phyloP scores from a whole-genome alignment of 2,797 vertebrate genomes.

The Epinephelus awoara region DNA sequence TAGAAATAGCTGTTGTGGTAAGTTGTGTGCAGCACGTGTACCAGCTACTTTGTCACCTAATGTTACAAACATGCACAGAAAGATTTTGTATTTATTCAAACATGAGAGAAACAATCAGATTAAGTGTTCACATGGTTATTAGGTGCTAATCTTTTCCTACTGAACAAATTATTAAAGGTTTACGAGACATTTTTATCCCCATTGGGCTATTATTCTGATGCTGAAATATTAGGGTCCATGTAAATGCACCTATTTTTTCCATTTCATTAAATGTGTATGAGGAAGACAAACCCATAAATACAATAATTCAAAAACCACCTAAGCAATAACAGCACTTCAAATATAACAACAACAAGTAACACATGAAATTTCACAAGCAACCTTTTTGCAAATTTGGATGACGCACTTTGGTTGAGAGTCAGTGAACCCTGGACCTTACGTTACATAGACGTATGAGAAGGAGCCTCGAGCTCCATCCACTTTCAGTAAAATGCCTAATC shows the following conservation, averaged over 20 bases:
- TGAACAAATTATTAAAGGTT: too few species aligned
- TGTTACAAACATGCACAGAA: too few species aligned
- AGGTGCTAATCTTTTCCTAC: too few species aligned
- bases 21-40: too few species aligned
- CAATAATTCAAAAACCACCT: not conserved
- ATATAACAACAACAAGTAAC: not conserved
- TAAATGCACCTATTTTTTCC: not conserved
- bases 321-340: conserved; percentile 4
- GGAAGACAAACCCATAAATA: not conserved
- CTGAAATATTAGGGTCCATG: too few species aligned
- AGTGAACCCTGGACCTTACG: not conserved
- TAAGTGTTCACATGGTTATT: too few species aligned
- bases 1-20: too few species aligned
- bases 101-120: too few species aligned
- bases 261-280: not conserved
- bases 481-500: conserved; percentile 65
- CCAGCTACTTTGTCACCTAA: too few species aligned
- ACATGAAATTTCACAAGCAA: not conserved
- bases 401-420: not conserved
- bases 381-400: conserved; percentile 18
- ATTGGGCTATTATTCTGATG: too few species aligned
- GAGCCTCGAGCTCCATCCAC: conserved; percentile 13
- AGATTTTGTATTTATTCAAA: too few species aligned
- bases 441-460: conserved; percentile 15
- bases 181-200: too few species aligned